Evolutionary conservation across 2,113 vertebrate species (phyloP).

Genomic region (Crocuta crocuta): DNA sequence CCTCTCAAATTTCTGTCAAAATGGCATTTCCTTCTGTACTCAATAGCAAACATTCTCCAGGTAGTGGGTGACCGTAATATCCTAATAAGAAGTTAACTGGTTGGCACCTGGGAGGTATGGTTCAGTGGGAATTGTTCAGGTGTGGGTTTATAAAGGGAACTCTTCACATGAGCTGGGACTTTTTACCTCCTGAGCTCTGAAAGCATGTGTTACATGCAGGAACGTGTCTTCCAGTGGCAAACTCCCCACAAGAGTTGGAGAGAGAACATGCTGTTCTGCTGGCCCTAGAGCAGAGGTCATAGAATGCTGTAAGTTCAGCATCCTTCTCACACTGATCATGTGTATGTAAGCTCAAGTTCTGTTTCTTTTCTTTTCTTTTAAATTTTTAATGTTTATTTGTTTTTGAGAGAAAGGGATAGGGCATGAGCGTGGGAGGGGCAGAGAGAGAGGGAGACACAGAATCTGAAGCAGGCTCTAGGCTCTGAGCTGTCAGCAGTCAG

Average conservation of each 20-base stretch:
- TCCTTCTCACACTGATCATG: neutral
- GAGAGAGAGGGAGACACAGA: too few relatives aligned
- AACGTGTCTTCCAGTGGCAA: neutral
- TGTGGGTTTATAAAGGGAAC: neutral
- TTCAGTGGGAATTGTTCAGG: neutral
- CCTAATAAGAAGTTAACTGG: neutral
- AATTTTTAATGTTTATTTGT: too few relatives aligned
- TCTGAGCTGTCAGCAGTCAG: too few relatives aligned
- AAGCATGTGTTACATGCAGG: neutral
- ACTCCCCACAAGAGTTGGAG: neutral
- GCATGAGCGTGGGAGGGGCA: too few relatives aligned
- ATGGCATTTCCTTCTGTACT: constrained; percentile 26
- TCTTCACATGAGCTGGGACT: neutral
- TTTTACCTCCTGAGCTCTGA: neutral
- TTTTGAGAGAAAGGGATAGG: too few relatives aligned
- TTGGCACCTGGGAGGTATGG: neutral
- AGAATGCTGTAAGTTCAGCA: neutral
- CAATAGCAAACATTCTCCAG: neutral
- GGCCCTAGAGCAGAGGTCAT: neutral
- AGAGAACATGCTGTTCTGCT: neutral
- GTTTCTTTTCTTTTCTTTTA: neutral
- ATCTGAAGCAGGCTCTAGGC: too few relatives aligned
- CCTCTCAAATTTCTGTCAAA: neutral
- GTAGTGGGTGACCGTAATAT: neutral
- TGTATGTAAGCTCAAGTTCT: neutral